Base-by-base conservation (phyloP, 2,113 vertebrate genomes). In the Psilopogon haemacephalus region DNA sequence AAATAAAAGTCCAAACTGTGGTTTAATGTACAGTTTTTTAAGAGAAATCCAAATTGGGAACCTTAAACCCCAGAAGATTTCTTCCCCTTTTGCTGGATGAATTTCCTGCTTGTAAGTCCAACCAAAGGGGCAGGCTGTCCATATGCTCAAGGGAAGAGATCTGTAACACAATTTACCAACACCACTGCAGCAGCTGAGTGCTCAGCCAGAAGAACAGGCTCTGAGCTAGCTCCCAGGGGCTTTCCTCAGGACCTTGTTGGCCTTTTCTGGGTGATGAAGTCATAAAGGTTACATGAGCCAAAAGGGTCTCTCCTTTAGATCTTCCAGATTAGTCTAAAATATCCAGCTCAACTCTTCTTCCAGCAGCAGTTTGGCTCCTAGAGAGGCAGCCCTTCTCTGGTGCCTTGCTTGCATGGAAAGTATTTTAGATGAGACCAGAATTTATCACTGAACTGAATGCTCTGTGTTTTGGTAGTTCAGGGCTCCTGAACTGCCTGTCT, bases 401-500 rank as follows among this genome's bases (percentile, higher is more conserved):
- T 15, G 35, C 17, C 17, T 28, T 24, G 27, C 32, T 0, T 18
- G 12, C 5, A 6, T 5, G 37, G 24, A 4, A 28, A 17, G 23
- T 20, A 2, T 73, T 71, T 44, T 30, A 32, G 46, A 68, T 75
- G 21, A 7, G 23, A 79, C 8, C 1, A 2, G 58, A 3, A 2
- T 56, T 60, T 67, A 40, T 23, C 65, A 70, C 40, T 67, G 11
- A 73, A 32, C 11, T 12, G 58, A 55, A 19, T 54, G 40, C 33
- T 79, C 62, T 68, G 20, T 67, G 23, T n/a, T 65, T 65, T 44
- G 56, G 69, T 35, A 5, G 0, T 15, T 71, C 21, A 55, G 18
- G 40, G 44, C 44, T 83, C 28, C 11, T 56, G 40, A 42, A 42
- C 40, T 0, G 1, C 26, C 35, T 44, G 6, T 50, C 16, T 67